Conservation (phyloP, 2,797 vertebrate genomes). For the Psittacula derbiana region DNA sequence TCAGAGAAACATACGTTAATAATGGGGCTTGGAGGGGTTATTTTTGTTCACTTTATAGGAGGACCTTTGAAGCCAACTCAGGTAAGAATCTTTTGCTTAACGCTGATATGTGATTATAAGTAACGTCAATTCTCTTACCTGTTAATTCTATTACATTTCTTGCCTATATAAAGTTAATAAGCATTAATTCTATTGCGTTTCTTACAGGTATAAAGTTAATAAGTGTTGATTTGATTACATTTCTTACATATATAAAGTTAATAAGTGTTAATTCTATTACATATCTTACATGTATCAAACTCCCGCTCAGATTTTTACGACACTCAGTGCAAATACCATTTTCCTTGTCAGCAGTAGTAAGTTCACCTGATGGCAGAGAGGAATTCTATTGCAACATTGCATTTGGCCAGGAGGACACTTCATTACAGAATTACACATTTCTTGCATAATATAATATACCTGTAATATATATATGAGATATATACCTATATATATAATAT, state of each 20-base stretch:
- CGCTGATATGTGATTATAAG: background rate
- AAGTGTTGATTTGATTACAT: background rate
- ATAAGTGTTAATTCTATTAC: background rate
- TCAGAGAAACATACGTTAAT: background rate
- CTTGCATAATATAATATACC: background rate
- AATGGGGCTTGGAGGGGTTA: background rate
- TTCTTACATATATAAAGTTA: background rate
- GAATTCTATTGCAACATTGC: background rate
- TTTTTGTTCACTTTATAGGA: background rate
- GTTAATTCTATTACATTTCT: background rate
- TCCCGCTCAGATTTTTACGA: background rate
- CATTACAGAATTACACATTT: background rate
- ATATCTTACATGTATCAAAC: background rate
- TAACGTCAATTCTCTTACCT: background rate
- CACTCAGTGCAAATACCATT: background rate
- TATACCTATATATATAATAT: background rate
- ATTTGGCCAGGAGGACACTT: background rate
- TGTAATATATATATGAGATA: background rate
- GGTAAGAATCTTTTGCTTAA: background rate
- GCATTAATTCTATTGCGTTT: too few species aligned
- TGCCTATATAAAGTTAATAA: too few species aligned
- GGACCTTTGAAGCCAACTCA: background rate
- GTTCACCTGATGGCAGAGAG: accelerated
- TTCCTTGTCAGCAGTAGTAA: background rate
- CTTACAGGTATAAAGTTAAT: background rate